Evolutionary conservation across 2,888 invertebrate genomes (phyloP), one percentile per base, ranked within the genome.

Genomic region (Latrodectus elegans): DNA sequence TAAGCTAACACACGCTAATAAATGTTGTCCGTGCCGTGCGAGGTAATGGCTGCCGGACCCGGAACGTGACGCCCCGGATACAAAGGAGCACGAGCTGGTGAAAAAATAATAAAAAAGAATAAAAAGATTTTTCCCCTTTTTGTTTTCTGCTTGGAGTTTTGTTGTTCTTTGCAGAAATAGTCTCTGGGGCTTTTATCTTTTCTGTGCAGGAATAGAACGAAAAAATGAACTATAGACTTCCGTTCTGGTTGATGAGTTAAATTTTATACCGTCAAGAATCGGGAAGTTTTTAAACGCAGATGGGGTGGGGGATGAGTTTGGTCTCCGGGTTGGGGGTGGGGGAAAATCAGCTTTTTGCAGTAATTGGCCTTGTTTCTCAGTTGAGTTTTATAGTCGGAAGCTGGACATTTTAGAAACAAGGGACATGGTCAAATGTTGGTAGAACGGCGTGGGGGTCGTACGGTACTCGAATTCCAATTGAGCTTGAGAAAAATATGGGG

Each of bases 1-100:
- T 77, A 76, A 77, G 77, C 84, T 86, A 86, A 86, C 86, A 81
- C 86, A 86, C 86, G 86, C 86, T 86, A 86, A 86, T 86, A 86
- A 86, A 86, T 86, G 86, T 86, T 64, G 80, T 81, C 81, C 86
- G 86, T 86, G 86, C 86, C 86, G 55, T 26, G 86, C 81, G 71
- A 76, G 65, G 81, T 81, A 81, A 86, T 81, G 76, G 86, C 71
- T 65, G 55, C 53, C n/a, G 26, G 71, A 70, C 65, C 65, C 74
- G 49, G 76, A 79, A 82, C 82, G 82, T 82, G 81, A 81, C 74
- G 74, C 75, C 73, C 73, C 68, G 22, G 53, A 68, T 68, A 68
- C 49, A 68, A 68, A 22, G 26, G n/a, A 53, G 68, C 14, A 53
- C 8, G 12, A 14, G 67, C n/a, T 15, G 67, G 17, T 38, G 38